These are phyloP conservation scores for Collichthys lucidus DNA, from an alignment of 2,113 vertebrate genomes.

Conservation along the genomic window DNA sequence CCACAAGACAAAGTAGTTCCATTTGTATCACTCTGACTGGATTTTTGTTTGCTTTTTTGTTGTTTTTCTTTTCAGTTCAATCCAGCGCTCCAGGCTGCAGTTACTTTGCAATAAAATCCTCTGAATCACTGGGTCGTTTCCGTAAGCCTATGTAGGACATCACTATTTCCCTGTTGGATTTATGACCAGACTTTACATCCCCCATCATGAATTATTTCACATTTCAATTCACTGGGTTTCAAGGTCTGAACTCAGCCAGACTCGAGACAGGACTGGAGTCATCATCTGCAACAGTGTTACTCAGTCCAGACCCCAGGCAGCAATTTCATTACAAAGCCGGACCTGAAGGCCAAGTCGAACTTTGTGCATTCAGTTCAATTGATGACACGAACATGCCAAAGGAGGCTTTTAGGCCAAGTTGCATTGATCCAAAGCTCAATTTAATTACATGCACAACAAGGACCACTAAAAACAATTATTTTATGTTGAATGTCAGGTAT, in stretches of 20 bases:
- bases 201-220: constrained; percentile 31
- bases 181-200: constrained; percentile 37
- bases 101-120: constrained; percentile 6
- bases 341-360: constrained; percentile 20
- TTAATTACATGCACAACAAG: constrained; percentile 46
- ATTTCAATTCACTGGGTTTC: constrained; percentile 39
- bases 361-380: constrained; percentile 46
- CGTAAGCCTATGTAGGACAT: constrained; percentile 1
- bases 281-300: constrained; percentile 27
- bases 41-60: background rate
- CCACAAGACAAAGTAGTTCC: background rate
- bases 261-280: constrained; percentile 6
- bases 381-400: constrained; percentile 53
- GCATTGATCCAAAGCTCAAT: constrained; percentile 57
- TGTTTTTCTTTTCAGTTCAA: background rate
- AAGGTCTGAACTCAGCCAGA: constrained; percentile 41
- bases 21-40: background rate
- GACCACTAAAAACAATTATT: constrained; percentile 12
- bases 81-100: background rate
- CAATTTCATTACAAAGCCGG: constrained; percentile 27
- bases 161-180: constrained; percentile 18
- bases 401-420: constrained; percentile 46
- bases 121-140: constrained; percentile 32
- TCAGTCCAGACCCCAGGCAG: constrained; percentile 5
- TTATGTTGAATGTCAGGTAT: too few relatives aligned